Evolutionary conservation across 1,140 invertebrate species (phyloP), one percentile per base, ranked within the genome.

Genomic region (Heliconius melpomene): DNA sequence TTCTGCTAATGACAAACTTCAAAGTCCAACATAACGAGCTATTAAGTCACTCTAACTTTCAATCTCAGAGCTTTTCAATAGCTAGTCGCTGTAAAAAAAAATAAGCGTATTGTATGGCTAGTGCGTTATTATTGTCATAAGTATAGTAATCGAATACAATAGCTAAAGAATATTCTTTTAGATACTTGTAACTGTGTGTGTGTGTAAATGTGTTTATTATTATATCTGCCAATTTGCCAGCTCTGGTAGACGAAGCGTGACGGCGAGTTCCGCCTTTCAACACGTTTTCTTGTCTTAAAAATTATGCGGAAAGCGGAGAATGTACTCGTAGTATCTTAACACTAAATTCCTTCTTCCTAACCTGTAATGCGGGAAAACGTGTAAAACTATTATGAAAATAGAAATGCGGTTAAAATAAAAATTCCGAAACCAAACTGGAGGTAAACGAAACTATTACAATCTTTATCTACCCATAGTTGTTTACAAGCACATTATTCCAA

Each of bases 21-120:
- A 66, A 66, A 66, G 9, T 29, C 60, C n/a, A 66, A 66, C 60
- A 66, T 66, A 66, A 66, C 60, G 26, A 66, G 60, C 60, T 29
- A 29, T 66, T 66, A 66, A 66, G 13, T 66, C 60, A 29, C 23
- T 66, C 60, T 66, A 29, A 23, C 60, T 29, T 66, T 66, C 60
- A 66, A 66, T 66, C 60, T 29, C 60, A 66, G 60, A 6, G 60
- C 23, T 66, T 66, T 16, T 26, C 23, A 66, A 29, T 66, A 66
- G 60, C 26, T 11, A 66, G 60, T 66, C 13, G 11, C 60, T 29
- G 9, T 66, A 66, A 66, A 66, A 66, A 66, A 13, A 66, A 66
- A 66, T 29, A 66, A 66, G 29, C 23, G 11, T 29, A 26, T 66
- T 66, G 60, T 66, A 66, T 29, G 60, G 60, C 9, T 26, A 26